phyloP scores from a whole-genome alignment of 2,888 invertebrate species.

The Epinotia nisella region DNA sequence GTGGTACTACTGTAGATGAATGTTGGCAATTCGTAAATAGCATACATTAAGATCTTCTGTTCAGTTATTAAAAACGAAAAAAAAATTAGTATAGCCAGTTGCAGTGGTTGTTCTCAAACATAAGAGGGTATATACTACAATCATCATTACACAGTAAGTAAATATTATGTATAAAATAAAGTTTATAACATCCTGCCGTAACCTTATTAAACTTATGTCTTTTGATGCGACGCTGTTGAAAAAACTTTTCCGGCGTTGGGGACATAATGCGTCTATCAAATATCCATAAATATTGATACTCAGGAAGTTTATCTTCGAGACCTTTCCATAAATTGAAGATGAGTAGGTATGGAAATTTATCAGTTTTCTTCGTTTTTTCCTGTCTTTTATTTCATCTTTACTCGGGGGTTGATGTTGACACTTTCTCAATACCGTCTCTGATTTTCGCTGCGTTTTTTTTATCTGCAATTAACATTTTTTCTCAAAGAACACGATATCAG shows the following conservation, averaged over 20 bases:
- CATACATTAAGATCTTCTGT: background rate
- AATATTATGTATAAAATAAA: background rate
- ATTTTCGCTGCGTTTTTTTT: background rate
- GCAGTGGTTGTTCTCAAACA: too few species aligned
- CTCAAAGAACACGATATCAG: background rate
- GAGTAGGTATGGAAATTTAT: constrained; percentile 17
- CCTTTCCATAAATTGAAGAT: constrained; percentile 29
- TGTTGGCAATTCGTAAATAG: background rate
- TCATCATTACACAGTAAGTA: background rate
- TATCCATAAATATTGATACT: constrained; percentile 39
- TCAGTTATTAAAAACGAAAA: background rate
- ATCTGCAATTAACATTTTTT: background rate
- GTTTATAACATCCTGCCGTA: background rate
- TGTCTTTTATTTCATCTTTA: constrained; percentile 21
- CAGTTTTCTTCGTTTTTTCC: constrained; percentile 16
- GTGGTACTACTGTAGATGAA: background rate
- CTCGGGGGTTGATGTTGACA: background rate
- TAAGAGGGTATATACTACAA: background rate
- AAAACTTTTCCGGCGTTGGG: constrained; percentile 19
- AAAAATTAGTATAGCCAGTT: too few species aligned
- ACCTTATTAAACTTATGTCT: background rate
- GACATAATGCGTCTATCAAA: constrained; percentile 31
- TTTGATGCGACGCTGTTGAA: background rate
- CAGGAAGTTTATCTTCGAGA: constrained; percentile 27
- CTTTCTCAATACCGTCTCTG: background rate